Base-by-base conservation (phyloP, 2,888 invertebrate species). In the Phortica magna region DNA sequence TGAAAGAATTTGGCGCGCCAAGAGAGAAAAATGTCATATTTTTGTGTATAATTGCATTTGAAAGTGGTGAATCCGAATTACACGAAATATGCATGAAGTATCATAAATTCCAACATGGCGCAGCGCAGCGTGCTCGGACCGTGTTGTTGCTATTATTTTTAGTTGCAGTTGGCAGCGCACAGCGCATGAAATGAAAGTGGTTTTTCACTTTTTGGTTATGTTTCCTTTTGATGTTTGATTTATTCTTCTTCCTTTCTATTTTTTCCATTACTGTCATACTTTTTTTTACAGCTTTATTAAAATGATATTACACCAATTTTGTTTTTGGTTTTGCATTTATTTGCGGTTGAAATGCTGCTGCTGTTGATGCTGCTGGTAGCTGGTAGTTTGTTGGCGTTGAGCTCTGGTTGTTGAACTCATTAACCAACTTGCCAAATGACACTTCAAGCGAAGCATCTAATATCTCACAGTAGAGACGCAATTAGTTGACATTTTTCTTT, bases 41-140 rank as follows among this genome's bases (percentile, higher is more conserved):
- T 42, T 67, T 42, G 41, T 67, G 41, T 67, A 42, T 67, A 67
- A 67, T 67, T 67, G 67, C n/a, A 42, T 67, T 67, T 42, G 42
- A 67, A 65, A 67, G 67, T 67, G 67, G 41, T 67, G 67, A 42
- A 42, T 67, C 42, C 14, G 67, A 67, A 67, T 67, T 67, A 67
- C 41, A 42, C 42, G 17, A 41, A 67, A 67, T 17, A 67, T 67
- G 67, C 67, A 67, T 43, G 67, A 31, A n/a, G 67, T 39, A 67
- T 65, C 48, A 65, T 59, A n/a, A 59, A 59, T 59, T n/a, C 59
- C 59, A 39, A 67, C 41, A 48, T 48, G 48, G 48, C 48, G 14
- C 48, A 48, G 14, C 14, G 48, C 6, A 6, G 43, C 3, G 14
- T 14, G 31, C 39, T 59, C 14, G 17, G n/a, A 12, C 17, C 59